Base-by-base conservation (phyloP, 2,888 invertebrate species). In the Parapristionchus giblindavisi region DNA sequence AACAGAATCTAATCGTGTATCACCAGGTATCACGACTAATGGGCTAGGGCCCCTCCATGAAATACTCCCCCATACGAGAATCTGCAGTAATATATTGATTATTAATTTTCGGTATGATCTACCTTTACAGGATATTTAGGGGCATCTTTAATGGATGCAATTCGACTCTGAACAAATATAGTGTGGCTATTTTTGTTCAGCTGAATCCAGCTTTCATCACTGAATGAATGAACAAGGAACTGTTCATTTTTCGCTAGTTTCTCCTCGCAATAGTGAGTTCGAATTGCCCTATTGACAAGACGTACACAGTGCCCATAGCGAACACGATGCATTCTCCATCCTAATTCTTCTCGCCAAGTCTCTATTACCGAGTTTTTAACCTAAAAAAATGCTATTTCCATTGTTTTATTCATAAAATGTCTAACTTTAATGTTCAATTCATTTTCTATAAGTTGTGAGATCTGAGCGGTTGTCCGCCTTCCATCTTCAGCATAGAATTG, bases 71-170 rank as follows among this genome's bases (percentile, higher is more conserved):
- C 56, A 27, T 11, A 56, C 4, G 11, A 56, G 17, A 3, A 56
- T 27, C 29, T 56, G 14, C n/a, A 56, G 32, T 27, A 27, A 52
- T 3, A 24, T 11, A 24, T 11, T 14, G 29, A 21, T 29, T 29
- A 56, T 27, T 21, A 5, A 56, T 5, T 27, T 24, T 56, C 27
- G 11, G 29, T 27, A 11, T 27, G n/a, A n/a, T n/a, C 3, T n/a
- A 56, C 60, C 17, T 60, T 60, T n/a, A 38, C 27, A 34, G 29
- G 36, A 17, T 60, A n/a, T n/a, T 60, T 60, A 1, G 60, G 60
- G 6, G 60, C 60, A 4, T 34, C 17, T 11, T 36, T 14, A 5
- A 32, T 36, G 17, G 56, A 6, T 17, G 29, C 56, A 3, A 6
- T 3, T 5, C 56, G 56, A n/a, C 11, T 56, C 21, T 29, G 29